A percentile compares a stretch with the other conserved stretches of the same genome.
Conservation (phyloP, 1,140 invertebrate genomes). For the Drosophila albomicans region DNA sequence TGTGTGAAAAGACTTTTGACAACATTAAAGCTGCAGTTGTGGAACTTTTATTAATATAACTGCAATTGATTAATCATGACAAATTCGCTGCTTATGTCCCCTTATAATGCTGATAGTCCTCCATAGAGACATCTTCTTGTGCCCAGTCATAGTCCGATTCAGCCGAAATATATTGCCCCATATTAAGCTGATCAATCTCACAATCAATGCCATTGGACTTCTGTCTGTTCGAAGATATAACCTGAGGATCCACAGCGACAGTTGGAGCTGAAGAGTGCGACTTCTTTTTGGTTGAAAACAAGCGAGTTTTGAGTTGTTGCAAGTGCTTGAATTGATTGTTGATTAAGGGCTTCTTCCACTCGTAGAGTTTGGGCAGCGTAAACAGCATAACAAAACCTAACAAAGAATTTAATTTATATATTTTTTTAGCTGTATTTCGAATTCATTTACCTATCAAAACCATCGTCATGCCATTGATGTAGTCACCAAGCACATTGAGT, state of each 20-base stretch:
- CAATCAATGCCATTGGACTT: conserved; percentile 6
- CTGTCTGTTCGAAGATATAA: neutral
- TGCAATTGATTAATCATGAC: neutral
- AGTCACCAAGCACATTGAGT: conserved; percentile 63
- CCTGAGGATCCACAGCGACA: conserved; percentile 11
- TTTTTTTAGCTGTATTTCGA: too few species aligned
- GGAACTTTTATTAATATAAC: neutral
- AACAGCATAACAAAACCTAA: conserved; percentile 51
- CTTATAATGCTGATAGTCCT: conserved; percentile 15
- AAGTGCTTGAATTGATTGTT: conserved; percentile 40
- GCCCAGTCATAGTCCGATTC: conserved; percentile 2
- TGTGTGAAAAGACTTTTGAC: conserved; percentile 44
- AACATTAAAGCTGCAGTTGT: conserved; percentile 2
- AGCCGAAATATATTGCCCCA: neutral
- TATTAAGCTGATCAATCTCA: neutral
- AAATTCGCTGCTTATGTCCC: neutral
- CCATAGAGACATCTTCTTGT: neutral
- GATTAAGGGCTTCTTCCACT: conserved; percentile 40
- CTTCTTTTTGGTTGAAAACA: conserved; percentile 11
- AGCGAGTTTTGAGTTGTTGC: conserved; percentile 8
- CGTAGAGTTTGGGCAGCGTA: conserved; percentile 64
- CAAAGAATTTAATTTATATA: too few species aligned
- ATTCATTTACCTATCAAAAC: conserved; percentile 49
- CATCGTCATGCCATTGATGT: conserved; percentile 56
- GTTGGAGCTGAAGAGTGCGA: neutral